These are phyloP conservation scores for Aphelenchoides avenae DNA, from an alignment of 1,140 invertebrate species.

Conservation along the genomic window DNA sequence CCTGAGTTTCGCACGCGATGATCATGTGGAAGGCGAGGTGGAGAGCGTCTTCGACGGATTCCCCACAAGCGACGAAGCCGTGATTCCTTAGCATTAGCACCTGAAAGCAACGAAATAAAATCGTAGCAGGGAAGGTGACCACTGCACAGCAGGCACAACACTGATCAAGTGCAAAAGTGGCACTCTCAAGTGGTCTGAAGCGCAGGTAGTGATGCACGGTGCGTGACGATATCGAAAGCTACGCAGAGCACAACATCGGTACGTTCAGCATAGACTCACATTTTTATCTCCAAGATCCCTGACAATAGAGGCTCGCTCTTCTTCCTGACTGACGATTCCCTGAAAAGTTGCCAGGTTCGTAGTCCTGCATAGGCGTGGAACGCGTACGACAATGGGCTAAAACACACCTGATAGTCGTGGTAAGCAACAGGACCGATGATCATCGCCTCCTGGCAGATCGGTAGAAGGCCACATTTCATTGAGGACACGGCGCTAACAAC, in stretches of 20 bases:
- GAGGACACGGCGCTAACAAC: conserved; percentile 73
- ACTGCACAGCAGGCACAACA: conserved; percentile 13
- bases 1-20: conserved; percentile 78
- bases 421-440: conserved; percentile 63
- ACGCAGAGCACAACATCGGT: too few relatives aligned
- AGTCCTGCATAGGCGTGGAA: background rate
- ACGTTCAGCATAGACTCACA: conserved; percentile 40
- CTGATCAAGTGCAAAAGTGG: too few relatives aligned
- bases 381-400: conserved; percentile 16
- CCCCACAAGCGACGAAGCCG: conserved; percentile 90
- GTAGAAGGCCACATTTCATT: conserved; percentile 64
- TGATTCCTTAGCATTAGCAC: conserved; percentile 86
- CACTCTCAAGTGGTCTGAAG: background rate
- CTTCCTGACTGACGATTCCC: conserved; percentile 62
- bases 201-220: too few relatives aligned
- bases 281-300: conserved; percentile 61
- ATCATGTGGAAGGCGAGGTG: conserved; percentile 78
- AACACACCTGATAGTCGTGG: conserved; percentile 61
- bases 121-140: conserved; percentile 12
- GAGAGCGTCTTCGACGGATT: conserved; percentile 93
- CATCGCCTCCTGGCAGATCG: conserved; percentile 63
- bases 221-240: too few relatives aligned
- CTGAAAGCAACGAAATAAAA: conserved; percentile 59
- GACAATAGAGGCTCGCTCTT: conserved; percentile 61
- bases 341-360: conserved; percentile 29